Evolutionary conservation across 2,888 invertebrate genomes (phyloP).

Genomic region (Lepas anatifera): DNA sequence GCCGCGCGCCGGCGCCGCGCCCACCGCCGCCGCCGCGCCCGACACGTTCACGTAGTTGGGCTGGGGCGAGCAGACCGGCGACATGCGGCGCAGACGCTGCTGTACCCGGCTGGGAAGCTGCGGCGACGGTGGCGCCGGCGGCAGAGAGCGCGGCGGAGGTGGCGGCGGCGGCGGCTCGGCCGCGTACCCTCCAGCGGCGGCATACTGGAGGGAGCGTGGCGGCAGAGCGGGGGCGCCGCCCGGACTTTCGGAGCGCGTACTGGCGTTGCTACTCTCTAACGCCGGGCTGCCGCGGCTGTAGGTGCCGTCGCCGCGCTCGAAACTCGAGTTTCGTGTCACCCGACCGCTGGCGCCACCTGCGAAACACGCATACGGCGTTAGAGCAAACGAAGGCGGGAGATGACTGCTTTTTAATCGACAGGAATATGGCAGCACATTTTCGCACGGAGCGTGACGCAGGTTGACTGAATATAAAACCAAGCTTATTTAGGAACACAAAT

Average conservation of each 20-base stretch:
- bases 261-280: conserved; percentile 61
- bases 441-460: too few relatives aligned
- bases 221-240: conserved; percentile 45
- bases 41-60: conserved; percentile 20
- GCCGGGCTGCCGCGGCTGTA: conserved; percentile 59
- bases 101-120: conserved; percentile 49
- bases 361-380: conserved; percentile 28
- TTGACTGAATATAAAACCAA: too few relatives aligned
- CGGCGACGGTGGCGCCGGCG: conserved; percentile 15
- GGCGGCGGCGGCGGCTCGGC: conserved; percentile 40
- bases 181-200: conserved; percentile 11
- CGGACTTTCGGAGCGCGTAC: conserved; percentile 79
- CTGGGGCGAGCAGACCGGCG: conserved; percentile 40
- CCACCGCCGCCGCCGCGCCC: conserved; percentile 29
- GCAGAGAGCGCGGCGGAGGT: conserved; percentile 19
- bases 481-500: too few relatives aligned
- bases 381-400: neutral
- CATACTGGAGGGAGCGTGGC: conserved; percentile 13
- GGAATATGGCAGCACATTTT: too few relatives aligned
- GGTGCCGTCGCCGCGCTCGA: conserved; percentile 58
- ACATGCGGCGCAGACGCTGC: conserved; percentile 62
- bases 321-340: conserved; percentile 72
- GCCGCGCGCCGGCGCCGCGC: conserved; percentile 49
- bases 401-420: too few relatives aligned
- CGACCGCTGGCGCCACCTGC: conserved; percentile 46